These are phyloP conservation scores for Cryptoleucopteryx plumbea DNA, from an alignment of 2,113 vertebrate genomes.

Conservation along the genomic window DNA sequence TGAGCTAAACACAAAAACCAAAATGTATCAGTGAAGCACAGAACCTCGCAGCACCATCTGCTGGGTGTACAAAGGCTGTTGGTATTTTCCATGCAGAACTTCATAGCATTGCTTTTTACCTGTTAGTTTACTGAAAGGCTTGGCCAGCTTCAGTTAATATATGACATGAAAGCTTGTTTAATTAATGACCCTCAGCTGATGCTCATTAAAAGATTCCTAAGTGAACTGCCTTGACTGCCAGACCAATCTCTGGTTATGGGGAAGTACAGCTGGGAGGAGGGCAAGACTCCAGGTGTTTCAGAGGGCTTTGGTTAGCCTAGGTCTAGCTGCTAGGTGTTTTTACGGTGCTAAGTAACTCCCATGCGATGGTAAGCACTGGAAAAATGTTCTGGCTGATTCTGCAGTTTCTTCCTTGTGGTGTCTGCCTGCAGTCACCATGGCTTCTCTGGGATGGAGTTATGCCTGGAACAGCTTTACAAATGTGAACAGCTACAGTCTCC, in stretches of 20 bases:
- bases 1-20: accelerated
- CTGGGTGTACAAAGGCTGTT: neutral
- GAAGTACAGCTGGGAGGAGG: neutral
- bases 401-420: neutral
- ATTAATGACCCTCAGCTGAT: neutral
- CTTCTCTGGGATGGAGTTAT: neutral
- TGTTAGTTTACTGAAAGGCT: neutral
- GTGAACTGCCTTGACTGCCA: neutral
- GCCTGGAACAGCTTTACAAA: neutral
- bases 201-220: neutral
- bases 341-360: neutral
- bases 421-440: neutral
- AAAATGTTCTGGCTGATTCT: neutral
- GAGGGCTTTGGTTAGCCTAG: neutral
- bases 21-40: neutral
- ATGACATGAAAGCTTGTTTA: neutral
- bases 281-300: neutral
- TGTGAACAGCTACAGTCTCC: neutral
- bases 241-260: neutral
- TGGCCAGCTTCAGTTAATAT: neutral
- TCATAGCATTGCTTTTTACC: neutral
- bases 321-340: neutral
- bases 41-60: neutral
- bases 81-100: neutral
- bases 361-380: accelerated